These are phyloP conservation scores for Eremobia ochroleuca DNA, from an alignment of 2,888 invertebrate genomes.

Conservation along the genomic window DNA sequence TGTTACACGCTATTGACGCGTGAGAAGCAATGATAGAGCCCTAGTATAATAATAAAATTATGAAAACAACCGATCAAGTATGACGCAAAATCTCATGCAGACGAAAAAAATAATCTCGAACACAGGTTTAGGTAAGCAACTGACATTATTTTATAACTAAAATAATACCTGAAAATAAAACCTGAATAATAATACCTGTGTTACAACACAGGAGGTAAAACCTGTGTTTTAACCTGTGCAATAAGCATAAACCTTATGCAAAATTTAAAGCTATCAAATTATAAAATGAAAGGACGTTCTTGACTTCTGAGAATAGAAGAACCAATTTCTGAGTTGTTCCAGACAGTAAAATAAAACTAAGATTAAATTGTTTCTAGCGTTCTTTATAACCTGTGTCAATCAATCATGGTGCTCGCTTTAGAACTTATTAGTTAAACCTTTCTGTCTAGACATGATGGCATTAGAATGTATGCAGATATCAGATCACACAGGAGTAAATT, in stretches of 20 bases:
- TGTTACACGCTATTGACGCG: background rate
- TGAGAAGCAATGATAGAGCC: background rate
- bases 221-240: too few relatives aligned
- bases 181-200: too few relatives aligned
- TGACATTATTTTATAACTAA: background rate
- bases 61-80: background rate
- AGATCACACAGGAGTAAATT: background rate
- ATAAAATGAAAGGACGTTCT: background rate
- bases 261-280: background rate
- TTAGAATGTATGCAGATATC: background rate
- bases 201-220: too few relatives aligned
- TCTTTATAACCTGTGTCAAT: conserved; percentile 28
- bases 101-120: background rate
- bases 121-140: background rate
- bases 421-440: conserved; percentile 12
- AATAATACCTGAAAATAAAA: too few relatives aligned
- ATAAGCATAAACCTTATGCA: background rate
- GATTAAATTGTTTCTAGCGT: conserved; percentile 6
- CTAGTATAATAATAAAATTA: background rate
- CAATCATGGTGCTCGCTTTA: conserved; percentile 10
- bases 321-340: conserved; percentile 4
- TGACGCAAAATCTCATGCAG: background rate
- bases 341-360: conserved; percentile 27
- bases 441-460: background rate
- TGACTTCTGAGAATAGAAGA: conserved; percentile 4